These are phyloP conservation scores for Pantherophis guttatus DNA, from an alignment of 2,113 vertebrate genomes.

Conservation along the genomic window DNA sequence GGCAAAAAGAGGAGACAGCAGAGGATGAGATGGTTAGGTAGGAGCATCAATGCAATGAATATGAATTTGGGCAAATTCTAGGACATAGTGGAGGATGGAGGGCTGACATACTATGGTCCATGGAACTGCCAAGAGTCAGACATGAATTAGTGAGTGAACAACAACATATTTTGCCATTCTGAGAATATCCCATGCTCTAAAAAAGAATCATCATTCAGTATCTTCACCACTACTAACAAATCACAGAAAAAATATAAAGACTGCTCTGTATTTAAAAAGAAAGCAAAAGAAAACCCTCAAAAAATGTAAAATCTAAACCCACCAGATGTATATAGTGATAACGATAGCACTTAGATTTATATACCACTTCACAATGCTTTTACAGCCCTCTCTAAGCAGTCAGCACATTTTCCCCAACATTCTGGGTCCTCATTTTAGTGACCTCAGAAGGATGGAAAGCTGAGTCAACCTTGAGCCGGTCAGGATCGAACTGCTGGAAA, in stretches of 20 bases:
- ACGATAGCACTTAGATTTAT: too few relatives aligned
- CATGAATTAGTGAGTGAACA: background rate
- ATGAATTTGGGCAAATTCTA: background rate
- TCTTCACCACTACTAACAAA: background rate
- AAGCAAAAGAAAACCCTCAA: background rate
- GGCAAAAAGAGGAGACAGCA: background rate
- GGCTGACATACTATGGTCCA: background rate
- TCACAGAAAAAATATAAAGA: background rate
- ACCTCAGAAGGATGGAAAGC: too few relatives aligned
- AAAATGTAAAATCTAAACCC: background rate
- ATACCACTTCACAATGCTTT: too few relatives aligned
- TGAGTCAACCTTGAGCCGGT: too few relatives aligned
- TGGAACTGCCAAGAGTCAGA: background rate
- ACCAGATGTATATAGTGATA: background rate
- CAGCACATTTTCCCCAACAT: too few relatives aligned
- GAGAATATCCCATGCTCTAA: too few relatives aligned
- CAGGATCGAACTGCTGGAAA: too few relatives aligned
- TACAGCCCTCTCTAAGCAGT: too few relatives aligned
- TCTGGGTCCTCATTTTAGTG: too few relatives aligned
- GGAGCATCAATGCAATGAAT: background rate
- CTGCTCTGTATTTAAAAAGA: background rate
- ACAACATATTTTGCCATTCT: background rate
- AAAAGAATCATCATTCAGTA: background rate
- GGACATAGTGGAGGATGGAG: background rate
- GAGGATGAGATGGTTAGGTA: background rate